Percentiles rank a stretch among this genome's conserved stretches.
Conservation (phyloP, 2,797 vertebrate species). For the Danio jaintianensis region DNA sequence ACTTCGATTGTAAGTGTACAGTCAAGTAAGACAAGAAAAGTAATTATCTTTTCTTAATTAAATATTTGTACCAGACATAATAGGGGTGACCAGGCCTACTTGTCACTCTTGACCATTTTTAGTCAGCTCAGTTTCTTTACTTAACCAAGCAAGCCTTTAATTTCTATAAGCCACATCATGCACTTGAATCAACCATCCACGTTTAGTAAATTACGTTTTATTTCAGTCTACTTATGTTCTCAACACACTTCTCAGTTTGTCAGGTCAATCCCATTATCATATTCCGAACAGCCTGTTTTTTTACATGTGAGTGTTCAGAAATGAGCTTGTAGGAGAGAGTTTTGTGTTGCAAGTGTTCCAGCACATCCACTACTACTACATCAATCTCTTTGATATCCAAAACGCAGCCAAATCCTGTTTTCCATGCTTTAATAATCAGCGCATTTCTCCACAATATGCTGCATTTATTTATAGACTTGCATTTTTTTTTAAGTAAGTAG, state of each 20-base stretch:
- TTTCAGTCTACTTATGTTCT: neutral
- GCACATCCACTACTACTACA: neutral
- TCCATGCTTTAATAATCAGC: constrained; percentile 35
- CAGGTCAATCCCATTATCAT: neutral
- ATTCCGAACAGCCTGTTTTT: neutral
- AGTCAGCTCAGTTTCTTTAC: neutral
- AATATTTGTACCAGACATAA: neutral
- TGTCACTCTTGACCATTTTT: neutral
- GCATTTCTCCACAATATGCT: constrained; percentile 32
- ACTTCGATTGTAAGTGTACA: neutral
- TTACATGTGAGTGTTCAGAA: neutral
- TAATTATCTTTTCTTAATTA: neutral
- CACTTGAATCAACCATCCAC: neutral
- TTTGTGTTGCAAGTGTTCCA: neutral
- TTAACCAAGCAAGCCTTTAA: neutral
- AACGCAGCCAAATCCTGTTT: constrained; percentile 20
- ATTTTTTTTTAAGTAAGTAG: constrained; percentile 20
- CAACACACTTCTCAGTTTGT: neutral
- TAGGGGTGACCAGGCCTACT: neutral
- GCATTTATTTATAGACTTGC: constrained; percentile 35
- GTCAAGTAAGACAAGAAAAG: neutral
- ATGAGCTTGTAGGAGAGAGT: neutral
- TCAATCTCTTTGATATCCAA: constrained; percentile 6
- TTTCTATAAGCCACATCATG: neutral
- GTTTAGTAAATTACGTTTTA: neutral